Percentiles rank a stretch among this genome's conserved stretches.
Conservation (phyloP, 2,888 invertebrate species). For the Agrochola lota region DNA sequence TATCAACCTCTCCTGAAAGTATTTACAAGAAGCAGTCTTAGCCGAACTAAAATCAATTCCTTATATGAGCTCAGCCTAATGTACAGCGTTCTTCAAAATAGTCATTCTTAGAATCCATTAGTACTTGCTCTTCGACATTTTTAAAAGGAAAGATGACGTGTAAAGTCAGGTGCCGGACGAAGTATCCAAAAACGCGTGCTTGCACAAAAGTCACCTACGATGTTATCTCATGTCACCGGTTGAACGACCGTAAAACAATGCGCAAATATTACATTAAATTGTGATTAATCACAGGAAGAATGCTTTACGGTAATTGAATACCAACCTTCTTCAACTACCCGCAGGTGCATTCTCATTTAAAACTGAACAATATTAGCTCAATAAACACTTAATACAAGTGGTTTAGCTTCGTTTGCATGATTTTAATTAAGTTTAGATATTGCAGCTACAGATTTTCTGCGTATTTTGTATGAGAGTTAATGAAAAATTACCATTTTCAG, state of each 20-base stretch:
- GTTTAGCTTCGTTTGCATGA: slow-evolving; percentile 38
- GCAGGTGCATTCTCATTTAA: slow-evolving; percentile 37
- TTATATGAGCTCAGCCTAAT: not conserved
- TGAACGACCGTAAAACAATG: slow-evolving; percentile 50
- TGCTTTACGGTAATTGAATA: slow-evolving; percentile 39
- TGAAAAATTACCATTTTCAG: not conserved
- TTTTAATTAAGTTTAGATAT: slow-evolving; percentile 52
- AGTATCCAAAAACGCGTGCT: slow-evolving; percentile 37
- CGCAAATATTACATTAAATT: slow-evolving; percentile 47
- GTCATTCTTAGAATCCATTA: slow-evolving; percentile 18
- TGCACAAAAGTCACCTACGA: slow-evolving; percentile 31
- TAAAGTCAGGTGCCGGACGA: slow-evolving; percentile 33
- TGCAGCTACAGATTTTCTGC: slow-evolving; percentile 10
- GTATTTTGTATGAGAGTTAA: not conserved
- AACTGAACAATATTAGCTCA: slow-evolving; percentile 44
- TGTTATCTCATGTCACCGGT: slow-evolving; percentile 47
- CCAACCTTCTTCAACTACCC: slow-evolving; percentile 14
- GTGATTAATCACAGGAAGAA: slow-evolving; percentile 43
- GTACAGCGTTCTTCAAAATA: not conserved
- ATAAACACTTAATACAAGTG: slow-evolving; percentile 30
- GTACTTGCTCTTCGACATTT: slow-evolving; percentile 9
- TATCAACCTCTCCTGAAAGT: not conserved
- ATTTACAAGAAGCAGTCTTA: not conserved
- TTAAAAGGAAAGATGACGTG: slow-evolving; percentile 30
- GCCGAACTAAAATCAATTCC: slow-evolving; percentile 6